Percentiles rank a stretch among this genome's conserved stretches.
These are phyloP conservation scores for Zingel zingel DNA, from an alignment of 2,113 vertebrate species.

Conservation along the genomic window DNA sequence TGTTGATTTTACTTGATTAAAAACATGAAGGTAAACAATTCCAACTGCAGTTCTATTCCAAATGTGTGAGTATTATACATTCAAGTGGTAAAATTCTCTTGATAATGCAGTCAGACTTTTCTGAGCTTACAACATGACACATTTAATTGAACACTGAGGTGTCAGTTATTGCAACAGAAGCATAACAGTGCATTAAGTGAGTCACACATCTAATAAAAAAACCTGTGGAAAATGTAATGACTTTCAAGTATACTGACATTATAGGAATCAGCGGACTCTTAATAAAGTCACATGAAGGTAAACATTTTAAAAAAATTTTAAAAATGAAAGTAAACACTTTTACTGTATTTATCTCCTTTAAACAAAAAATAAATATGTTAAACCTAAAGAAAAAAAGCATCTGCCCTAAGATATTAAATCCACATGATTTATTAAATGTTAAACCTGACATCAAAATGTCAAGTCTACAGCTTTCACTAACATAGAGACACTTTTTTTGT, in stretches of 20 bases:
- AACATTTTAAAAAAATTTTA: too few species aligned
- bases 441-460: background rate
- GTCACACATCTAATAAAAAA: conserved; percentile 47
- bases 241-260: conserved; percentile 22
- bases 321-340: background rate
- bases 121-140: background rate
- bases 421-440: background rate
- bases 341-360: background rate
- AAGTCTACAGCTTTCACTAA: background rate
- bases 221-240: conserved; percentile 39
- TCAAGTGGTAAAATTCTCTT: background rate
- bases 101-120: conserved; percentile 2
- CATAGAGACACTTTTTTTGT: background rate
- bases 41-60: background rate
- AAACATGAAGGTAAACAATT: background rate
- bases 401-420: background rate
- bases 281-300: background rate
- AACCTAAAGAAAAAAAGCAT: background rate
- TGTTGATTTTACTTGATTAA: background rate
- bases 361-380: background rate
- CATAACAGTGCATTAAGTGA: conserved; percentile 43
- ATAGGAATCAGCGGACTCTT: conserved; percentile 25
- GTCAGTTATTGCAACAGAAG: conserved; percentile 37
- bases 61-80: background rate
- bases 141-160: conserved; percentile 41